Conservation (phyloP, 2,888 invertebrate genomes). For the Metacarcinus magister region DNA sequence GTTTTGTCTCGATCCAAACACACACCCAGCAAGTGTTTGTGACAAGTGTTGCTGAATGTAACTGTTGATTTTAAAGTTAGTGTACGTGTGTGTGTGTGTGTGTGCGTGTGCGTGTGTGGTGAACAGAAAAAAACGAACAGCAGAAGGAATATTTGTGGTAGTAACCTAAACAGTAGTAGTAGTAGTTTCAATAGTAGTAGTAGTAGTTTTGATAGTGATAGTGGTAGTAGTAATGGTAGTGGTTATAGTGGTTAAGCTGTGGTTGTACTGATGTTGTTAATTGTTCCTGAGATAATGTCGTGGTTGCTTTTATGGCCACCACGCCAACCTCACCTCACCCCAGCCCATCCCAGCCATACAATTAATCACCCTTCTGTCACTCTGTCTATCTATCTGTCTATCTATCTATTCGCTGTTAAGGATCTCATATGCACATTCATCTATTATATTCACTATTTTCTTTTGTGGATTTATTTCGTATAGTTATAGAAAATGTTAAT, state of each 20-base stretch:
- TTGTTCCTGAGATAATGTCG: background rate
- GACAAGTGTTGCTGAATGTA: conserved; percentile 10
- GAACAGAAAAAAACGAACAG: background rate
- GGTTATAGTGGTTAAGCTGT: background rate
- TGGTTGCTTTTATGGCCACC: background rate
- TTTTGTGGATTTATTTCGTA: background rate
- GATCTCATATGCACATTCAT: background rate
- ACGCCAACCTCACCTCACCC: too few species aligned
- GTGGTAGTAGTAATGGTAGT: background rate
- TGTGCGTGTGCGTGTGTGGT: background rate
- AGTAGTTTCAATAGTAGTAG: background rate
- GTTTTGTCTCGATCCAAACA: conserved; percentile 5
- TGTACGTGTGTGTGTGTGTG: background rate
- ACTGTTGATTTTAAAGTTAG: background rate
- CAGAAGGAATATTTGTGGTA: background rate
- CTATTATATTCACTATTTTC: background rate
- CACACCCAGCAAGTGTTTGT: background rate
- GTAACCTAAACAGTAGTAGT: background rate
- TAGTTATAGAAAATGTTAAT: background rate
- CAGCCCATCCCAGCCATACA: background rate
- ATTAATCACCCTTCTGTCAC: background rate
- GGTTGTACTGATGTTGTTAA: background rate
- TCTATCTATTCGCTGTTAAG: background rate
- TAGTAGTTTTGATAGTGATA: background rate
- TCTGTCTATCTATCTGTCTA: background rate